Percentiles rank a stretch among this genome's conserved stretches.
Evolutionary conservation across 2,888 invertebrate species (phyloP).

Genomic region (Drosophila eohydei): DNA sequence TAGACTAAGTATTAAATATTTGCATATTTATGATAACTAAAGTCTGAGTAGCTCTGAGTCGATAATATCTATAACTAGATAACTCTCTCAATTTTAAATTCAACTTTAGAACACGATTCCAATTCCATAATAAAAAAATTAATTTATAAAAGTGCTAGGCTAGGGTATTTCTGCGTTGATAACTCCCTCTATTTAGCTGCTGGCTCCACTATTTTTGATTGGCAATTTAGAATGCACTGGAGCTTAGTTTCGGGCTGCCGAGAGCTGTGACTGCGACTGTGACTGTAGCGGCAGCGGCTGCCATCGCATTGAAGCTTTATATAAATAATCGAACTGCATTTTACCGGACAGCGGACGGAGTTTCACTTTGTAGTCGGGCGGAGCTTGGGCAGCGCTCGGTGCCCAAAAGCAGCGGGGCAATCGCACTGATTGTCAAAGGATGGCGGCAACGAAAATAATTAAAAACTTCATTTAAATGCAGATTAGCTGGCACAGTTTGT

Average conservation of each 20-base stretch:
- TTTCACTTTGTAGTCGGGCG: slow-evolving; percentile 46
- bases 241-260: slow-evolving; percentile 36
- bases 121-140: no score
- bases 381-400: slow-evolving; percentile 30
- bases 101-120: no score
- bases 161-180: slow-evolving; percentile 18
- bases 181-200: neutral
- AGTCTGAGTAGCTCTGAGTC: no score
- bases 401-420: slow-evolving; percentile 26
- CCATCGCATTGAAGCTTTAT: slow-evolving; percentile 64
- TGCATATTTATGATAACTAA: no score
- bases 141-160: neutral
- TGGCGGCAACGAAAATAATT: slow-evolving; percentile 71
- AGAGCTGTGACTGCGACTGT: slow-evolving; percentile 10
- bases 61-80: no score
- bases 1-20: no score
- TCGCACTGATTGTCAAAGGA: slow-evolving; percentile 78
- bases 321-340: slow-evolving; percentile 79
- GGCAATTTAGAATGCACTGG: slow-evolving; percentile 72
- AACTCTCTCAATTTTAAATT: no score
- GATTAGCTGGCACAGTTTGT: slow-evolving; percentile 72
- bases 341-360: slow-evolving; percentile 44
- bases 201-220: slow-evolving; percentile 69
- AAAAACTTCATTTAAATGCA: slow-evolving; percentile 81
- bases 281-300: slow-evolving; percentile 25